These are phyloP conservation scores for Phyllostomus discolor DNA, from an alignment of 2,113 vertebrate species.

Conservation along the genomic window DNA sequence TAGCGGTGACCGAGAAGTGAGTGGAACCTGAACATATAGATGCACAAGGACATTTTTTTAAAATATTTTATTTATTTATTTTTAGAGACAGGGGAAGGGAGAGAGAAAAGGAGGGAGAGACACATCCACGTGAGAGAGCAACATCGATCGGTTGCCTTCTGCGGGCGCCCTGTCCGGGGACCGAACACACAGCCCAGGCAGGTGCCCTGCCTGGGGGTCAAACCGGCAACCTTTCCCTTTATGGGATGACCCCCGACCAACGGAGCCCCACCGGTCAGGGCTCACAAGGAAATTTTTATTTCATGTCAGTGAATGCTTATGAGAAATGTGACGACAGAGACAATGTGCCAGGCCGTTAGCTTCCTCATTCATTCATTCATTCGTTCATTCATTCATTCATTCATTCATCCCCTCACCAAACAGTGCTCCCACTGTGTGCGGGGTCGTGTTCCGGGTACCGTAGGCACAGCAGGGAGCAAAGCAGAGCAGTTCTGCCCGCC, in stretches of 20 bases:
- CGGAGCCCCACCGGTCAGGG: too few relatives aligned
- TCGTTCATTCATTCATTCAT: not conserved
- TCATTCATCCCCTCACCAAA: not conserved
- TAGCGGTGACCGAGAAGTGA: not conserved
- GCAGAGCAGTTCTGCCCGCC: not conserved
- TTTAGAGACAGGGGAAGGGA: too few relatives aligned
- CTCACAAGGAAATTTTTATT: not conserved
- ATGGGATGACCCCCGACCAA: too few relatives aligned
- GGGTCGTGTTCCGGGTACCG: not conserved
- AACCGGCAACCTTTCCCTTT: too few relatives aligned
- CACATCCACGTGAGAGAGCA: too few relatives aligned
- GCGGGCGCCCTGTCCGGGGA: too few relatives aligned
- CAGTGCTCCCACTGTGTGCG: fast-evolving
- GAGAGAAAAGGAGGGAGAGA: too few relatives aligned
- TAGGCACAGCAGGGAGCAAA: not conserved
- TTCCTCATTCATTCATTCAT: not conserved
- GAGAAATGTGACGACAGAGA: not conserved
- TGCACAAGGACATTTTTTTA: not conserved
- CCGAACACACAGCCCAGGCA: too few relatives aligned
- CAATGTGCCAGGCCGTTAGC: too few relatives aligned
- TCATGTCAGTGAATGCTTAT: not conserved
- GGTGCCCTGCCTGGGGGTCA: too few relatives aligned
- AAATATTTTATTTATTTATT: too few relatives aligned
- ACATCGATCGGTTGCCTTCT: too few relatives aligned
- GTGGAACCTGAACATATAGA: not conserved